A percentile compares a stretch with the other conserved stretches of the same genome.
Evolutionary conservation across 2,113 vertebrate species (phyloP).

Genomic region (Pelusios castaneus): DNA sequence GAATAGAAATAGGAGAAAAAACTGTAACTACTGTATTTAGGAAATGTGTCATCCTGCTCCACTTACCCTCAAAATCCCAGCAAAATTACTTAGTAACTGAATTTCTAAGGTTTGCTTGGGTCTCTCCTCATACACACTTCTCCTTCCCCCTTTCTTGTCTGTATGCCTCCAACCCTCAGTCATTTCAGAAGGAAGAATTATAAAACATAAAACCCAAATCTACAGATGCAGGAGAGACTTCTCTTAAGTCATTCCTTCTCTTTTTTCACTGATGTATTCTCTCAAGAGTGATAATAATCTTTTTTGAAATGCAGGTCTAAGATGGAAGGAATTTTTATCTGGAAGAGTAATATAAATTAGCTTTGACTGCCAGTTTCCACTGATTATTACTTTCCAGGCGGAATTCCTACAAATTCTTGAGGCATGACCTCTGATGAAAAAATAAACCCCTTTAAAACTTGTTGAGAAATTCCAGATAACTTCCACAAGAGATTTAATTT

Average conservation of each 20-base stretch:
- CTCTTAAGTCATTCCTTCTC: constrained; percentile 76
- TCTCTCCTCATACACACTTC: constrained; percentile 10
- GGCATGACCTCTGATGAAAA: constrained; percentile 87
- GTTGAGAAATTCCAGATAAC: constrained; percentile 91
- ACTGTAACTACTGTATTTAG: background rate
- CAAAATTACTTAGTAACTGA: constrained; percentile 6
- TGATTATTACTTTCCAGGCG: constrained; percentile 93
- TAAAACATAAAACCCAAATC: constrained; percentile 36
- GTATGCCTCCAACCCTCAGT: constrained; percentile 32
- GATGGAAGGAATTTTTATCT: constrained; percentile 97
- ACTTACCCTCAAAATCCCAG: background rate
- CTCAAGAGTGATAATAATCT: constrained; percentile 90
- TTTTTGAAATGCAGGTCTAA: constrained; percentile 90
- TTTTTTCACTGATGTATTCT: constrained; percentile 81
- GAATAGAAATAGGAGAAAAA: background rate
- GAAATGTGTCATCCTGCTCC: background rate
- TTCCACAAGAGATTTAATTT: constrained; percentile 87
- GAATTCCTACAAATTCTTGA: constrained; percentile 90
- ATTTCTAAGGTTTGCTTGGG: background rate
- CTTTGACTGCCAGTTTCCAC: constrained; percentile 93
- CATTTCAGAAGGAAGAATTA: constrained; percentile 55
- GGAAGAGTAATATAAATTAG: constrained; percentile 90
- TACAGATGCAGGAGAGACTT: constrained; percentile 66
- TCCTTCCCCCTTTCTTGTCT: background rate
- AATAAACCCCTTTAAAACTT: constrained; percentile 87